These are phyloP conservation scores for Poicephalus meyeri DNA, from an alignment of 2,113 vertebrate genomes.

Conservation along the genomic window DNA sequence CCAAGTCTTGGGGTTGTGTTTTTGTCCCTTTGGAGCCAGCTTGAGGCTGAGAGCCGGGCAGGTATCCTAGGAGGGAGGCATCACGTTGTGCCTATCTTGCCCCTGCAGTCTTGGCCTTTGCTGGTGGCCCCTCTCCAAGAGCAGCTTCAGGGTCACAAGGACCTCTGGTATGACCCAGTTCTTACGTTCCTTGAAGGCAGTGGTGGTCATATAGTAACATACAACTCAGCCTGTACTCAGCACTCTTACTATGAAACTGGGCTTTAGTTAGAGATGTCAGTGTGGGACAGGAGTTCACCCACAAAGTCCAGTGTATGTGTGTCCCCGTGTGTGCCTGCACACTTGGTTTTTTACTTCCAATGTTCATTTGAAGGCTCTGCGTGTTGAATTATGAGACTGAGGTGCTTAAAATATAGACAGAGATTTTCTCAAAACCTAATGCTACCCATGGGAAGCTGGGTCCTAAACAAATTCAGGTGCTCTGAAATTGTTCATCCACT, in stretches of 20 bases:
- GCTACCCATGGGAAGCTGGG: background rate
- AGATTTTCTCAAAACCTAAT: background rate
- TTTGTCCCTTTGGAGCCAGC: background rate
- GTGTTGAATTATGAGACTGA: background rate
- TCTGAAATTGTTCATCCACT: background rate
- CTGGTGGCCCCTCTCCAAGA: background rate
- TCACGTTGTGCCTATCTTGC: background rate
- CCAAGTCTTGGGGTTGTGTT: background rate
- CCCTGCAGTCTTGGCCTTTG: accelerated
- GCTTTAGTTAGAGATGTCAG: background rate
- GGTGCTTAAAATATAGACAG: background rate
- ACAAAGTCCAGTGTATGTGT: background rate
- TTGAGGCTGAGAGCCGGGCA: background rate
- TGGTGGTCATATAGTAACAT: background rate
- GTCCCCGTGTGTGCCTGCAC: background rate
- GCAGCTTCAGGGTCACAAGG: background rate
- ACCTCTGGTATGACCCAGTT: background rate
- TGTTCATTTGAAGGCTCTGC: background rate
- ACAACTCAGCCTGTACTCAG: background rate
- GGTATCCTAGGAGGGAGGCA: background rate
- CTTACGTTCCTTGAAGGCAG: background rate
- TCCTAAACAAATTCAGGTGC: background rate
- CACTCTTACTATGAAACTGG: background rate
- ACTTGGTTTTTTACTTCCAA: accelerated
- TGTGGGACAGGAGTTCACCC: background rate